Evolutionary conservation across 1,140 invertebrate species (phyloP), one percentile per base, ranked within the genome.

Genomic region (Medauroidea extradentata): DNA sequence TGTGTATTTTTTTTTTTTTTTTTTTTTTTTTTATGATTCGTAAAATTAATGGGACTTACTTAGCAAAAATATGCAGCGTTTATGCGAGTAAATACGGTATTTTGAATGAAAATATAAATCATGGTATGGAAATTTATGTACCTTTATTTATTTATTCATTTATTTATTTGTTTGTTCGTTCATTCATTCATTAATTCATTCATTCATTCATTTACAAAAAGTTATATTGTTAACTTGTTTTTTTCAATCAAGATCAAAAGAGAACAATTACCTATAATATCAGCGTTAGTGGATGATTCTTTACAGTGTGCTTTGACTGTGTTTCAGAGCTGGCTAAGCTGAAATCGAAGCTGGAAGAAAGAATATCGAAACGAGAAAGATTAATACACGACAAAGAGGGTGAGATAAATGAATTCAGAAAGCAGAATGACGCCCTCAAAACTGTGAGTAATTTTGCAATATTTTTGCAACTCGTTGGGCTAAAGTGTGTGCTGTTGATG

Each of bases 361-460:
- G 53, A 44, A 44, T 56, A 7, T 21, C n/a, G 4, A 56, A 56
- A 14, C 38, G 53, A 44, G 53, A 56, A n/a, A 18, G 53, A 27
- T 19, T 56, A 25, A 60, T 68, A 25, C 27, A 13, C 13, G 64
- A 54, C 41, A 67, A 68, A 50, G 68, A 65, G 63, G 65, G 65
- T 0, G 71, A 73, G 39, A 59, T 69, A 9, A 66, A 51, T 23
- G 67, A 69, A 60, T 39, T 67, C 21, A 25, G 69, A 13, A 62
- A 66, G 14, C 71, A 69, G 42, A 63, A 51, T 70, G 16, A 62
- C 38, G 18, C 70, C 64, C 59, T 72, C 65, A 42, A 66, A 71
- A 24, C 67, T 70, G 66, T 72, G 71, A 64, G 25, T 34, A 53
- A 5, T n/a, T 51, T 14, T 49, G 4, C 5, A 7, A 34, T 34